Percentiles rank a stretch among this genome's conserved stretches.
Conservation (phyloP, 2,113 vertebrate genomes). For the Empidonax alnorum region DNA sequence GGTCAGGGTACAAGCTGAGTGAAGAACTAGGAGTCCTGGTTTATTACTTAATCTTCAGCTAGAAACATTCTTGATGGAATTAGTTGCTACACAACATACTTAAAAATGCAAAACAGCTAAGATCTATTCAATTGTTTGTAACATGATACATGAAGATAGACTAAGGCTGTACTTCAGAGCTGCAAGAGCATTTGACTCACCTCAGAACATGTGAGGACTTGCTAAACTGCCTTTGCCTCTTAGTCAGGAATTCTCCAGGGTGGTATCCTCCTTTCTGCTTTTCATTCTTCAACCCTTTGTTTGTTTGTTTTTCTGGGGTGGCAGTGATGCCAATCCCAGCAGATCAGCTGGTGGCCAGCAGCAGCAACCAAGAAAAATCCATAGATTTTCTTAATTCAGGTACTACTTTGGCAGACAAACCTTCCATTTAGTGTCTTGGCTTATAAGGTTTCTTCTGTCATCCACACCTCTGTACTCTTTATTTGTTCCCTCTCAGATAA, state of each 20-base stretch:
- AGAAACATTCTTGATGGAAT: constrained; percentile 11
- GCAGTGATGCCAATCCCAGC: not conserved
- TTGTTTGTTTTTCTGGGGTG: not conserved
- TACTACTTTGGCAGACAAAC: not conserved
- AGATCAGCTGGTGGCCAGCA: not conserved
- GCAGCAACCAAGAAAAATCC: not conserved
- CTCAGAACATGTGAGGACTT: not conserved
- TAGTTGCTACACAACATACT: not conserved
- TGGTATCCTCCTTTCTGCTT: not conserved
- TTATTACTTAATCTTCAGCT: not conserved
- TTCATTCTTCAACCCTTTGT: not conserved
- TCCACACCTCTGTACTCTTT: not conserved
- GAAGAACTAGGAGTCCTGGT: not conserved
- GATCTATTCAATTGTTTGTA: not conserved
- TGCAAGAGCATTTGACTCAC: not conserved
- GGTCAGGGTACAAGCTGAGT: not conserved
- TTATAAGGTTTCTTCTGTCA: not conserved
- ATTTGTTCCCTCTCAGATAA: not conserved
- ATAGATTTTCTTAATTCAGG: not conserved
- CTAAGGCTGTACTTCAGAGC: not conserved
- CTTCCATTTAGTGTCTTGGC: not conserved
- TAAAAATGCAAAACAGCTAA: not conserved
- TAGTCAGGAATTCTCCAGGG: not conserved
- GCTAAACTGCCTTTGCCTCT: not conserved
- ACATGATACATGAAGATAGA: not conserved